These are phyloP conservation scores for Progne subis DNA, from an alignment of 2,113 vertebrate species.

Conservation along the genomic window DNA sequence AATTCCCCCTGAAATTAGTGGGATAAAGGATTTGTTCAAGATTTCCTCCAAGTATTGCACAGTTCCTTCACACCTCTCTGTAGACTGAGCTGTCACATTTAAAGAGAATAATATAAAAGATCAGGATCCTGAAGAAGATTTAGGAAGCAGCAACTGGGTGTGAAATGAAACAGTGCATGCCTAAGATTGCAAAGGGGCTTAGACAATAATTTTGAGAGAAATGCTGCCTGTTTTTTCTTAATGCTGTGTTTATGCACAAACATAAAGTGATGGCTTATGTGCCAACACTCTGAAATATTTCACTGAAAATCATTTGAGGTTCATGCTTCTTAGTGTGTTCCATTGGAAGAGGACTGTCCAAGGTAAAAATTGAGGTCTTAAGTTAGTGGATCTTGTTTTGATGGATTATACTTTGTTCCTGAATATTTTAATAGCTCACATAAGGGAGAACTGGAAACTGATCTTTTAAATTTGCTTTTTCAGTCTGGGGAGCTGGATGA, in stretches of 20 bases:
- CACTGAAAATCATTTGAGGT: neutral
- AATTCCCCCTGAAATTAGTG: neutral
- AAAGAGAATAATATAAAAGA: neutral
- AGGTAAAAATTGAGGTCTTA: neutral
- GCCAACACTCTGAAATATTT: neutral
- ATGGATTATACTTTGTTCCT: neutral
- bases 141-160: neutral
- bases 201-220: neutral
- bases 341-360: neutral
- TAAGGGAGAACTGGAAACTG: neutral
- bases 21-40: neutral
- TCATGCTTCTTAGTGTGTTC: neutral
- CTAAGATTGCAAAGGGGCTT: neutral
- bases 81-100: neutral
- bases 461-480: neutral
- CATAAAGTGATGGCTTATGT: neutral
- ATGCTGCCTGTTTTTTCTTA: neutral
- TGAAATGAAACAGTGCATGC: neutral
- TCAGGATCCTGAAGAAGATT: neutral
- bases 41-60: neutral
- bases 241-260: neutral
- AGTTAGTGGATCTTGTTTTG: neutral
- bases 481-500: neutral
- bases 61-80: neutral
- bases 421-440: neutral